Conservation (phyloP, 2,113 vertebrate species). For the Leucopsar rothschildi region DNA sequence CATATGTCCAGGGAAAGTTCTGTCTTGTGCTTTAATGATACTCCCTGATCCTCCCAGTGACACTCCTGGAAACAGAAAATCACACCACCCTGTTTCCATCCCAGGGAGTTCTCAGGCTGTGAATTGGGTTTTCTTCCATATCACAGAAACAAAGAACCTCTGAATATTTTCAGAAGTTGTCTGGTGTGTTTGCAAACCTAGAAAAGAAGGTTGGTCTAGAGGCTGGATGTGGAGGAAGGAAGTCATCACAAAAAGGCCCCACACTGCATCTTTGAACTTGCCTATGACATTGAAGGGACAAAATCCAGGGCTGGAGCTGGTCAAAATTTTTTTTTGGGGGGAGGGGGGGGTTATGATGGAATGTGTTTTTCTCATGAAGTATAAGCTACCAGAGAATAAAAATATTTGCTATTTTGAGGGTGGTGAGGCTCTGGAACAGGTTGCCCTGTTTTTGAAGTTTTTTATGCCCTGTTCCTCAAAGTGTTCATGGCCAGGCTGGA, state of each 20-base stretch:
- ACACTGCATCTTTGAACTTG: neutral
- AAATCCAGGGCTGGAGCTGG: neutral
- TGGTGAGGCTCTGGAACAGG: neutral
- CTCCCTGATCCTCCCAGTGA: neutral
- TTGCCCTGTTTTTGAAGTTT: neutral
- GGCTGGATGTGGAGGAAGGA: neutral
- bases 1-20: slow-evolving; percentile 35
- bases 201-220: neutral
- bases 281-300: neutral
- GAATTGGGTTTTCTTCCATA: neutral
- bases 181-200: neutral
- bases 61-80: neutral
- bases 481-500: neutral
- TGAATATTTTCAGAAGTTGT: neutral
- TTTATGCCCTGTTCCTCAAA: neutral
- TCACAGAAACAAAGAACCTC: neutral
- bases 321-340: neutral
- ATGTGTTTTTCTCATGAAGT: neutral
- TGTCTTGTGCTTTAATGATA: neutral
- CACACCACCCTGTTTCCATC: neutral
- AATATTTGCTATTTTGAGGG: neutral
- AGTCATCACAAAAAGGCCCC: neutral
- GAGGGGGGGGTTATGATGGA: neutral
- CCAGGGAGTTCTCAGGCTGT: neutral
- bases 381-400: neutral